These are phyloP conservation scores for Menura novaehollandiae DNA, from an alignment of 2,113 vertebrate species.

Conservation along the genomic window DNA sequence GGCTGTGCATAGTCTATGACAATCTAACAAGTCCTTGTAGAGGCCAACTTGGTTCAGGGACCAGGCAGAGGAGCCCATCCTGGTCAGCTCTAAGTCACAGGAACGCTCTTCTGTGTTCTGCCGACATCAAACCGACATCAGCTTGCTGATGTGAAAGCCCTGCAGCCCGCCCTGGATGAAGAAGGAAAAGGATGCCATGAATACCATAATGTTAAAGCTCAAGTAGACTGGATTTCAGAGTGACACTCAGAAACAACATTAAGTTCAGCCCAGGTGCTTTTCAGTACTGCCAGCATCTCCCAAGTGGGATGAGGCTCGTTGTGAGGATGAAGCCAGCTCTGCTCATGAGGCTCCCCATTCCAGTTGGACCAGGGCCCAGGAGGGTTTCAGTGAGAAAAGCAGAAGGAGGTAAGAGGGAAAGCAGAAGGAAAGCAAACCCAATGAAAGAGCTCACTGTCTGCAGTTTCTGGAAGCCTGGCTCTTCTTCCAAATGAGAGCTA, in stretches of 20 bases:
- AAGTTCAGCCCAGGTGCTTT: background rate
- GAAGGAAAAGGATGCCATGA: background rate
- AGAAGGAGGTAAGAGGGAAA: background rate
- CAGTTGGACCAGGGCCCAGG: fast-evolving
- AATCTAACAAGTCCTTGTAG: background rate
- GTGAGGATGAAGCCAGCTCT: background rate
- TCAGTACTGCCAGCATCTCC: fast-evolving
- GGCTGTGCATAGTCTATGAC: background rate
- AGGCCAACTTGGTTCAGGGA: background rate
- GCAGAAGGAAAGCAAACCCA: background rate
- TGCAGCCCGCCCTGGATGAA: background rate
- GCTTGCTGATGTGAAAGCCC: background rate
- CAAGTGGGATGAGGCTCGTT: background rate
- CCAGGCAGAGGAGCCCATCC: background rate
- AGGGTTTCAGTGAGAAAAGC: background rate
- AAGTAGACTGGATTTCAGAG: background rate
- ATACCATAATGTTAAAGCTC: background rate
- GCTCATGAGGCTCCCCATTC: fast-evolving
- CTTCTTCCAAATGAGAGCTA: background rate
- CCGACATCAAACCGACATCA: background rate
- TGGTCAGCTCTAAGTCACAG: background rate
- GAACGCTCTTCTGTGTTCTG: background rate
- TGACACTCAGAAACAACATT: background rate
- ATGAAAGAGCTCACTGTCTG: background rate
- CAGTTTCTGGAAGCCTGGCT: background rate